Percentiles rank a stretch among this genome's conserved stretches.
Evolutionary conservation across 2,797 vertebrate species (phyloP).

Genomic region (Lateolabrax maculatus): DNA sequence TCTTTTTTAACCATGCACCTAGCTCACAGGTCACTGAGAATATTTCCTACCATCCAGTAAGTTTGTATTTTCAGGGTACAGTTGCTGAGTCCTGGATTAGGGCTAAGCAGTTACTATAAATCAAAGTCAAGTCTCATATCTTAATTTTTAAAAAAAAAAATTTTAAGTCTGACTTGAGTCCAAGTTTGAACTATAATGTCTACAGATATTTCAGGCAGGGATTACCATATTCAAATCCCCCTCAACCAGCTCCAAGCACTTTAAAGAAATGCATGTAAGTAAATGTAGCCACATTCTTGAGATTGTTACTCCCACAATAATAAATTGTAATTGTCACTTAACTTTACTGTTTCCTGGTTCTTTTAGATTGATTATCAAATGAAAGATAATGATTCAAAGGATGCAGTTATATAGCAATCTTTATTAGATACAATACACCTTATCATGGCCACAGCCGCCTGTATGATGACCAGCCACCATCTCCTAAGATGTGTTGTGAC

Average conservation of each 20-base stretch:
- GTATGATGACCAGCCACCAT: constrained; percentile 49
- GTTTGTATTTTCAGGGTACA: not conserved
- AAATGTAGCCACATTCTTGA: not conserved
- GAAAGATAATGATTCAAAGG: not conserved
- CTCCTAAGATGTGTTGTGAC: constrained; percentile 68
- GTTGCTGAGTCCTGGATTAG: not conserved
- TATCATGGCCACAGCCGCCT: constrained; percentile 42
- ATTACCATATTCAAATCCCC: not conserved
- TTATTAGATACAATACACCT: constrained; percentile 21
- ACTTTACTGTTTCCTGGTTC: not conserved
- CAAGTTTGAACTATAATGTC: not conserved
- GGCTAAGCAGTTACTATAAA: not conserved
- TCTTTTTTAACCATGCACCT: not conserved
- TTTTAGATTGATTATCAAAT: constrained; percentile 13
- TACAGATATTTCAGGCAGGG: not conserved
- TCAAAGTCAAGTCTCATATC: not conserved
- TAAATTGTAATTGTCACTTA: not conserved
- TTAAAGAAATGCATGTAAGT: not conserved
- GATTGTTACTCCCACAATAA: not conserved
- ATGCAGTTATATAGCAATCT: constrained; percentile 29
- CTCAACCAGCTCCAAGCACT: not conserved
- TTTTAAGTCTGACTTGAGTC: not conserved
- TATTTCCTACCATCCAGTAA: not conserved
- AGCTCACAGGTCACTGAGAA: not conserved
- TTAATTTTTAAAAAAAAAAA: not conserved